Percentiles rank a stretch among this genome's conserved stretches.
These are phyloP conservation scores for Nothoprocta perdicaria DNA, from an alignment of 2,113 vertebrate genomes.

Conservation along the genomic window DNA sequence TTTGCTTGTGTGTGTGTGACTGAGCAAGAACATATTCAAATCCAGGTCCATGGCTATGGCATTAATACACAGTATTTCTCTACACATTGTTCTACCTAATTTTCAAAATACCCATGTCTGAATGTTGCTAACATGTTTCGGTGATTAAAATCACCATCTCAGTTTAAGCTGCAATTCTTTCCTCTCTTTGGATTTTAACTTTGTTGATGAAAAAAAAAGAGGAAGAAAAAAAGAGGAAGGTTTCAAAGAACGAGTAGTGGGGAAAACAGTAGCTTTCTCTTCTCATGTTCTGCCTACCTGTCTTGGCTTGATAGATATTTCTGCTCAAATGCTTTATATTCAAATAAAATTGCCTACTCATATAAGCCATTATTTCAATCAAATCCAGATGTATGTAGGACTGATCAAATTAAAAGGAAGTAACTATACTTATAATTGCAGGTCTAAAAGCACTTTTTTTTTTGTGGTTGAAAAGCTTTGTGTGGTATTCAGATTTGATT, in stretches of 20 bases:
- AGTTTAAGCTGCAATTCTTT: not conserved
- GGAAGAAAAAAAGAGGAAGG: not conserved
- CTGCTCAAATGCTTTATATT: not conserved
- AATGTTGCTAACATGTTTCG: not conserved
- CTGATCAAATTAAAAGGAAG: constrained; percentile 53
- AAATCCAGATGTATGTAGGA: constrained; percentile 44
- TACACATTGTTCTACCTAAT: not conserved
- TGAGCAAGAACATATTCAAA: not conserved
- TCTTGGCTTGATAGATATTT: constrained; percentile 5
- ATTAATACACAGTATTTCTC: not conserved
- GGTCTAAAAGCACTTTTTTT: constrained; percentile 14
- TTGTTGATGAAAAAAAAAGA: not conserved
- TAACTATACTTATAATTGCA: constrained; percentile 39
- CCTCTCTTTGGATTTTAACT: not conserved
- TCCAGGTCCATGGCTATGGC: not conserved
- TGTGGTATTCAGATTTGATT: not conserved
- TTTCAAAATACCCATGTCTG: accelerated
- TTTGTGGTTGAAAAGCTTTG: constrained; percentile 36
- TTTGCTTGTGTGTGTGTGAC: not conserved
- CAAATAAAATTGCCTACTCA: constrained; percentile 11
- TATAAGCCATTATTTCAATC: constrained; percentile 20
- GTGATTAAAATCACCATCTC: not conserved
- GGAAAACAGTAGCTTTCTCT: not conserved
- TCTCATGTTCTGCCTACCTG: not conserved
- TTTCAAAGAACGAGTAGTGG: not conserved